Conservation (phyloP, 2,113 vertebrate genomes). For the Bubalus kerabau region DNA sequence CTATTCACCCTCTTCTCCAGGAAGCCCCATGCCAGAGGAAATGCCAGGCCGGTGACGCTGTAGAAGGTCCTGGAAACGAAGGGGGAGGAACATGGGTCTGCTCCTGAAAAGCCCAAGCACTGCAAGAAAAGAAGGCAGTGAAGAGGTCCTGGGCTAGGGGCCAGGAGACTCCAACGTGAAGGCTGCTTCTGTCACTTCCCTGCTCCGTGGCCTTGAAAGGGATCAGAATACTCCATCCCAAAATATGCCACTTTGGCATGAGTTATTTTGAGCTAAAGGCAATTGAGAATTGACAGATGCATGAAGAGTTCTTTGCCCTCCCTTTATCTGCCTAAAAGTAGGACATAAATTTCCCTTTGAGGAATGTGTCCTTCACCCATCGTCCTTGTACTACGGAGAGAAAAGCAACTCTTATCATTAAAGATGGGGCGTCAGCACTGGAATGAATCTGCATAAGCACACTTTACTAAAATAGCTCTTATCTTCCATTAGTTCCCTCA, state of each 20-base stretch:
- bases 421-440: accelerated
- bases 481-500: neutral
- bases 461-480: neutral
- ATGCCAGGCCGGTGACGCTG: accelerated
- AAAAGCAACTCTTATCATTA: neutral
- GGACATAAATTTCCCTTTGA: neutral
- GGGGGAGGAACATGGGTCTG: neutral
- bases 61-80: neutral
- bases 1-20: neutral
- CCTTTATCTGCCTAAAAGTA: neutral
- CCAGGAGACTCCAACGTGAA: neutral
- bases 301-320: neutral
- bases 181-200: no score
- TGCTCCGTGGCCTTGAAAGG: neutral
- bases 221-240: neutral
- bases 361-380: neutral
- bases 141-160: neutral
- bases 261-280: neutral
- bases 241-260: neutral
- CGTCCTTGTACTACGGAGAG: neutral
- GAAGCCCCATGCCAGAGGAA: accelerated
- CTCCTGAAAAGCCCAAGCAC: neutral
- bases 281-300: neutral
- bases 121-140: neutral
- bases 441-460: neutral